Evolutionary conservation across 2,113 vertebrate genomes (phyloP).

Genomic region (Notarius quadriscutis): DNA sequence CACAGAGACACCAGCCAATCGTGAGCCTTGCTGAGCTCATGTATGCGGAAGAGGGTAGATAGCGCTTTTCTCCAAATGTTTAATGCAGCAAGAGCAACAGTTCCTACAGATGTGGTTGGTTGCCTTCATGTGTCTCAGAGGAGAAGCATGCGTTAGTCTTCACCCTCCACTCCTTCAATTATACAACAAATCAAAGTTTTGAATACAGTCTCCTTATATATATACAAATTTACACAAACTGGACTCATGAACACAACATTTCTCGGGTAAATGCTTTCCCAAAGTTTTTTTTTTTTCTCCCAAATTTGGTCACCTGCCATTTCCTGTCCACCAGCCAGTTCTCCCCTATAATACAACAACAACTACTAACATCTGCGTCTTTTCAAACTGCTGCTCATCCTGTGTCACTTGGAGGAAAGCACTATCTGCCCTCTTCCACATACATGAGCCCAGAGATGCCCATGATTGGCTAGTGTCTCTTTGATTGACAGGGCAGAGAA

Average conservation of each 20-base stretch:
- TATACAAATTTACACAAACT: not conserved
- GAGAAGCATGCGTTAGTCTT: not conserved
- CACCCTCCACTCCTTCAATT: not conserved
- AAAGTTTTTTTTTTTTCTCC: too few relatives aligned
- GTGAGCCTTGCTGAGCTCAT: not conserved
- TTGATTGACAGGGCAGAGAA: not conserved
- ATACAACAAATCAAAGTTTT: not conserved
- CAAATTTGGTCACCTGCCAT: too few relatives aligned
- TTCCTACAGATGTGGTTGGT: not conserved
- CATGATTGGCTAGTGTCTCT: not conserved
- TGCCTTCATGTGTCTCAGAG: not conserved
- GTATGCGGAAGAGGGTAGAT: not conserved
- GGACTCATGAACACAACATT: too few relatives aligned
- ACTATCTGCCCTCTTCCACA: not conserved
- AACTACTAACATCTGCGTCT: too few relatives aligned
- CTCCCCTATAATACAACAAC: too few relatives aligned
- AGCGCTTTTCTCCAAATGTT: not conserved
- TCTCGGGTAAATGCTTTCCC: too few relatives aligned
- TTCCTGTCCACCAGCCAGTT: too few relatives aligned
- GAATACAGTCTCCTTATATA: not conserved
- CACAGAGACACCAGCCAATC: not conserved
- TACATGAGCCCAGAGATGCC: not conserved
- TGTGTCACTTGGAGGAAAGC: too few relatives aligned
- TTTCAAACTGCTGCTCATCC: too few relatives aligned
- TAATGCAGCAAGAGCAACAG: not conserved